phyloP scores from a whole-genome alignment of 1,140 invertebrate species.

The Sitodiplosis mosellana region DNA sequence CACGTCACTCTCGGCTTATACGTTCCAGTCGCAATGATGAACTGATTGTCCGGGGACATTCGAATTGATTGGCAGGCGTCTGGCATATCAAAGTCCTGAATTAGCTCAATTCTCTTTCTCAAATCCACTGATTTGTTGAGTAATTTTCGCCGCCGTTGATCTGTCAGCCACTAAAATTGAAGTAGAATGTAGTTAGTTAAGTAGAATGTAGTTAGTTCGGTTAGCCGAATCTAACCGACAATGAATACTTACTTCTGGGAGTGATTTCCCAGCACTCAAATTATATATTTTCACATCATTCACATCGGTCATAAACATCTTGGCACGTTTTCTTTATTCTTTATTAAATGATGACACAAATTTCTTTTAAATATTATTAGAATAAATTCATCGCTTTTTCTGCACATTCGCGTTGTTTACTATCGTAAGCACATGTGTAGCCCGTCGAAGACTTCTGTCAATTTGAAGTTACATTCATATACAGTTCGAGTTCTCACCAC shows the following conservation, averaged over 20 bases:
- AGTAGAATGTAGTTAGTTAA: slow-evolving; percentile 5
- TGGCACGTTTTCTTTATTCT: slow-evolving; percentile 6
- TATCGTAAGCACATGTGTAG: no score
- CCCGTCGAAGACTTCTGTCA: no score
- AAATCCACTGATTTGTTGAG: slow-evolving; percentile 85
- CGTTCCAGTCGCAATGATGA: slow-evolving; percentile 80
- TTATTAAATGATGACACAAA: no score
- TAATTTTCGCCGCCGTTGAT: slow-evolving; percentile 66
- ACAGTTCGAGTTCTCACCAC: no score
- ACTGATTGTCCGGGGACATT: slow-evolving; percentile 82
- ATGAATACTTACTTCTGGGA: slow-evolving; percentile 71
- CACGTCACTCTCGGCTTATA: slow-evolving; percentile 95
- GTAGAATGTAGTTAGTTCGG: no score
- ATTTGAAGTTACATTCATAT: no score
- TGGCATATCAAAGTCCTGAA: slow-evolving; percentile 99
- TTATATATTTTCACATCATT: slow-evolving; percentile 98
- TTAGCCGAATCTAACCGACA: no score
- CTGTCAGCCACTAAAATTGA: slow-evolving; percentile 68
- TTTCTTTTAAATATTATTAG: no score
- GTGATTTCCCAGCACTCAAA: slow-evolving; percentile 84
- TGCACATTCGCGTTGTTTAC: no score
- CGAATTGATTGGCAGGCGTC: slow-evolving; percentile 69
- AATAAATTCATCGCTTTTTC: no score
- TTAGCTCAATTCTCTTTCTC: slow-evolving; percentile 77
- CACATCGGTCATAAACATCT: slow-evolving; percentile 61